Conservation (phyloP, 2,888 invertebrate species). For the Strigamia transsilvanica region DNA sequence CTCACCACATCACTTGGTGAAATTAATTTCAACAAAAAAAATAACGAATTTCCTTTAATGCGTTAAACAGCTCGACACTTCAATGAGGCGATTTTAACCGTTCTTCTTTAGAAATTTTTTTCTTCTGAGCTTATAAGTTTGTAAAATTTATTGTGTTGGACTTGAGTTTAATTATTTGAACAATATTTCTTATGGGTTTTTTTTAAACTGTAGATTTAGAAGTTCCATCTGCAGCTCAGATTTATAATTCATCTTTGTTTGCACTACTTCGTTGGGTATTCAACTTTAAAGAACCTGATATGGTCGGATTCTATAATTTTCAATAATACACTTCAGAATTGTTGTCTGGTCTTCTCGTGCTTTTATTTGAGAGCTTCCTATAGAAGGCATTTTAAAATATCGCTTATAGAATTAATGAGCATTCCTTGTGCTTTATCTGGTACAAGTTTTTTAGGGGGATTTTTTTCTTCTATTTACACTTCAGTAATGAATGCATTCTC, state of each 20-base stretch:
- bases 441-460: background rate
- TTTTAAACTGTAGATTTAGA: background rate
- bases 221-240: no score
- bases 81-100: background rate
- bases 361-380: background rate
- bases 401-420: conserved; percentile 33
- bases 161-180: background rate
- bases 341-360: conserved; percentile 11
- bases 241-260: no score
- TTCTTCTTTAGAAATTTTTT: no score
- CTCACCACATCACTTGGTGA: conserved; percentile 13
- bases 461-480: background rate
- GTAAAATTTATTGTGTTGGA: no score
- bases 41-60: conserved; percentile 16
- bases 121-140: no score
- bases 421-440: conserved; percentile 35
- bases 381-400: conserved; percentile 39
- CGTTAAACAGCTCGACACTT: background rate
- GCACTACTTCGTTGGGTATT: background rate
- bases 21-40: conserved; percentile 14
- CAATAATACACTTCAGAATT: conserved; percentile 1
- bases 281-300: conserved; percentile 3
- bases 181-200: background rate
- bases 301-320: background rate
- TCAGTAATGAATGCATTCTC: conserved; percentile 33